These are phyloP conservation scores for Lepidocyrtoides sp. DNA, from an alignment of 2,888 invertebrate species.

Conservation along the genomic window DNA sequence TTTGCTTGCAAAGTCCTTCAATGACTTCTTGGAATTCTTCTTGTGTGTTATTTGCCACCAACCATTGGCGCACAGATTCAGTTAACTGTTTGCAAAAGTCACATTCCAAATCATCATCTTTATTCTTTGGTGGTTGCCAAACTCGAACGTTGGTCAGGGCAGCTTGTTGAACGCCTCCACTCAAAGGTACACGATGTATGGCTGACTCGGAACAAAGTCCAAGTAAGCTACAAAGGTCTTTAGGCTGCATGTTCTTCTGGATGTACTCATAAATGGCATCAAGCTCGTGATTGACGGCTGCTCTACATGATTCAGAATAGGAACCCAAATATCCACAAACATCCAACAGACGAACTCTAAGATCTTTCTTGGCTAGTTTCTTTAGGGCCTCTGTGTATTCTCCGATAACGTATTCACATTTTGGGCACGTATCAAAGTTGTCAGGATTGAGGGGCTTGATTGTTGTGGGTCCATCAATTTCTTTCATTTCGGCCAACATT, in stretches of 20 bases:
- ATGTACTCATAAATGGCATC: conserved; percentile 90
- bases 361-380: conserved; percentile 88
- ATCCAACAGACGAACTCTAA: conserved; percentile 88
- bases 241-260: conserved; percentile 88
- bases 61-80: conserved; percentile 92
- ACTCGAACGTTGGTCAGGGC: conserved; percentile 79
- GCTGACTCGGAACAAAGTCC: conserved; percentile 90
- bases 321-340: conserved; percentile 90
- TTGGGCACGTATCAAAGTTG: conserved; percentile 84
- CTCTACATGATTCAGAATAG: conserved; percentile 93
- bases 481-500: conserved; percentile 88
- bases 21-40: conserved; percentile 93
- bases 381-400: conserved; percentile 87
- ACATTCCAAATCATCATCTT: conserved; percentile 89
- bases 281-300: conserved; percentile 91
- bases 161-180: conserved; percentile 48
- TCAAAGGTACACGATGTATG: conserved; percentile 59
- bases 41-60: conserved; percentile 95
- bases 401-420: conserved; percentile 85
- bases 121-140: conserved; percentile 87
- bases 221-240: conserved; percentile 91
- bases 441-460: conserved; percentile 74
- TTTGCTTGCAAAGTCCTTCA: conserved; percentile 93
- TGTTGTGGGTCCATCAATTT: conserved; percentile 51
- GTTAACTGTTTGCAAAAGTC: conserved; percentile 95